Conservation (phyloP, 2,888 invertebrate genomes). For the Temnothorax ravouxi region DNA sequence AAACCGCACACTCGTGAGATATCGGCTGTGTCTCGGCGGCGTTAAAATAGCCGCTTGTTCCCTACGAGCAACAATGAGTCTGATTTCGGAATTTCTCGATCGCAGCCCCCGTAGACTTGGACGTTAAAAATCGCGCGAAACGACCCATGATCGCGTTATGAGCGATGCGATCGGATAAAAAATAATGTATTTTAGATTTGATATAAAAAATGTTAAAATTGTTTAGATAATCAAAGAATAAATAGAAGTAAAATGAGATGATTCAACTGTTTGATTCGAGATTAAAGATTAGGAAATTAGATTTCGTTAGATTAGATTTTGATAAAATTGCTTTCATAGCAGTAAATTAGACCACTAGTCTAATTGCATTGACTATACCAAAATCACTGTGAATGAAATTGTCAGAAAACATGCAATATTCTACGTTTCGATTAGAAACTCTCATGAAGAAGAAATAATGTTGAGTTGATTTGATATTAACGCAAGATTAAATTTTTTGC, state of each 20-base stretch:
- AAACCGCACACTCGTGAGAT: conserved; percentile 36
- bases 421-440: not conserved
- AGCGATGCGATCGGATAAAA: not conserved
- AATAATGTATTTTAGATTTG: not conserved
- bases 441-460: not conserved
- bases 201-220: not conserved
- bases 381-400: not conserved
- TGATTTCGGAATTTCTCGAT: not conserved
- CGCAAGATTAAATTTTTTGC: not conserved
- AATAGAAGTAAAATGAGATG: not conserved
- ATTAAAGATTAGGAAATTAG: not conserved
- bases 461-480: not conserved
- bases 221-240: not conserved
- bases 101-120: not conserved
- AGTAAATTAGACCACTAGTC: not conserved
- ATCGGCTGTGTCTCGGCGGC: conserved; percentile 13
- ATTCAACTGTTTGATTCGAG: not conserved
- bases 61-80: not conserved
- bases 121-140: not conserved
- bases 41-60: conserved; percentile 22
- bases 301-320: not conserved
- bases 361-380: not conserved
- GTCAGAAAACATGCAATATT: not conserved
- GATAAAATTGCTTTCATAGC: not conserved
- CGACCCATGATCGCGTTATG: not conserved